Evolutionary conservation across 2,888 invertebrate species (phyloP).

Genomic region (Drosophila kambysellisi): DNA sequence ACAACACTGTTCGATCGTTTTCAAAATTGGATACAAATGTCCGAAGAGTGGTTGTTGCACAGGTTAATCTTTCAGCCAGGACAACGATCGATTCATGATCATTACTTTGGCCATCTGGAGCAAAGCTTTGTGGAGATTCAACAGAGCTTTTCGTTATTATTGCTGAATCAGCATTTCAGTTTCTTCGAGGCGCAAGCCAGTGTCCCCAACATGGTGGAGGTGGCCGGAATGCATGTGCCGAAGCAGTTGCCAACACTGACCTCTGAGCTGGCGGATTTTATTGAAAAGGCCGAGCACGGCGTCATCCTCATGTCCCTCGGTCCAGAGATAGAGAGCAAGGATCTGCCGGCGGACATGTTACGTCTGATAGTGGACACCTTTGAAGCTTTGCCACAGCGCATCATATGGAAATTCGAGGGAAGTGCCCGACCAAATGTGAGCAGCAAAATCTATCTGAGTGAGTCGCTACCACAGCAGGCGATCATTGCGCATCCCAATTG

Average conservation of each 20-base stretch:
- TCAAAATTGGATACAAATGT: slow-evolving; percentile 67
- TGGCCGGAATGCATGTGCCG: slow-evolving; percentile 83
- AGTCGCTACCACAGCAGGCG: slow-evolving; percentile 85
- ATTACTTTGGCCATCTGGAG: slow-evolving; percentile 62
- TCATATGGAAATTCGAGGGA: slow-evolving; percentile 85
- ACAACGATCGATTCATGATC: slow-evolving; percentile 41
- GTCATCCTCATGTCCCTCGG: slow-evolving; percentile 86
- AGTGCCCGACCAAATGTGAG: slow-evolving; percentile 60
- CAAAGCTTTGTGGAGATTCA: slow-evolving; percentile 61
- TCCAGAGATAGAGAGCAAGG: slow-evolving; percentile 70
- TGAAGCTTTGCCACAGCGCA: slow-evolving; percentile 64
- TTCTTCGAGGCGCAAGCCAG: slow-evolving; percentile 76
- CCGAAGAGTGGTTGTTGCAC: slow-evolving; percentile 68
- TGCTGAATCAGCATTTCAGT: slow-evolving; percentile 82
- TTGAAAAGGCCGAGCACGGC: slow-evolving; percentile 84
- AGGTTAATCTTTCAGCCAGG: slow-evolving; percentile 68
- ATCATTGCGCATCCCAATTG: slow-evolving; percentile 85
- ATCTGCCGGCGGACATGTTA: slow-evolving; percentile 62
- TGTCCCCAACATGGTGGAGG: slow-evolving; percentile 82
- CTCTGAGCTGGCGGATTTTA: slow-evolving; percentile 77
- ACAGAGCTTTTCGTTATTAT: slow-evolving; percentile 72
- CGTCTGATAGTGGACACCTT: slow-evolving; percentile 54
- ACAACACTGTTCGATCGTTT: slow-evolving; percentile 79
- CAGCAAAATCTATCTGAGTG: slow-evolving; percentile 69
- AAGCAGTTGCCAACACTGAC: slow-evolving; percentile 68